These are phyloP conservation scores for Leptogaster cylindrica DNA, from an alignment of 2,888 invertebrate species.

Conservation along the genomic window DNA sequence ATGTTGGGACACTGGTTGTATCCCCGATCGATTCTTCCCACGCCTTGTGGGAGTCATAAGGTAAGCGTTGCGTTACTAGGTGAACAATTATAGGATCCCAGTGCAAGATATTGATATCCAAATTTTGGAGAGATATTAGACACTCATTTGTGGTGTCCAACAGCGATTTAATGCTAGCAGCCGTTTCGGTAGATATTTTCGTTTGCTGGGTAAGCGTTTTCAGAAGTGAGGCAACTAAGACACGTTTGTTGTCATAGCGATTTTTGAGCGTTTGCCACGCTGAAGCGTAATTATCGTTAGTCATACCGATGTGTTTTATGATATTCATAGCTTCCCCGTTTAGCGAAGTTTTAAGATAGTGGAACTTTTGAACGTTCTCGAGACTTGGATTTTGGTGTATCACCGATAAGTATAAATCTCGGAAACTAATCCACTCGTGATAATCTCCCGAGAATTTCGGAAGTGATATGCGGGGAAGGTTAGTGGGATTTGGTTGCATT, in stretches of 20 bases:
- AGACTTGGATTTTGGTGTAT: background rate
- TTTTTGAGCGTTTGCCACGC: background rate
- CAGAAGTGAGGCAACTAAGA: background rate
- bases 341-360: background rate
- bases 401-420: background rate
- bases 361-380: background rate
- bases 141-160: conserved; percentile 1
- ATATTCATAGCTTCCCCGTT: background rate
- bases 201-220: background rate
- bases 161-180: background rate
- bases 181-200: background rate
- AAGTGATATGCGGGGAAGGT: background rate
- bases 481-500: too few relatives aligned
- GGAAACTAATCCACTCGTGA: conserved; percentile 1
- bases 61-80: background rate
- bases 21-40: background rate
- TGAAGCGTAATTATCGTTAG: background rate
- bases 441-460: background rate
- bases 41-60: background rate
- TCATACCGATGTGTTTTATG: background rate
- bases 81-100: background rate
- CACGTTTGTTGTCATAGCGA: background rate
- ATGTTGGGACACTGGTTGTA: background rate
- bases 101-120: too few relatives aligned
- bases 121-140: background rate